Conservation (phyloP, 2,113 vertebrate genomes). For the Falcunculus frontatus region DNA sequence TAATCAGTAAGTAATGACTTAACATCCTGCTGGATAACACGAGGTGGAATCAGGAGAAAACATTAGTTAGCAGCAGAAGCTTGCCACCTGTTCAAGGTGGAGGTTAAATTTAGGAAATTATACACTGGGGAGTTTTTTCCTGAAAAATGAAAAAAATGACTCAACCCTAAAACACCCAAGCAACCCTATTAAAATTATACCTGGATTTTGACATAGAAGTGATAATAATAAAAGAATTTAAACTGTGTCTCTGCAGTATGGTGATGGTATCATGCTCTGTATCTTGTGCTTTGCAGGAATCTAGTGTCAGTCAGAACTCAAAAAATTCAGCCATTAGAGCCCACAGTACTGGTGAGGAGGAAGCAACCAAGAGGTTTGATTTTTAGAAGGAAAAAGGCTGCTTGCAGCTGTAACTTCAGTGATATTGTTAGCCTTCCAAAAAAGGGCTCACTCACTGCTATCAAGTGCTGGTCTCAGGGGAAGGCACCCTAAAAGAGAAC, state of each 20-base stretch:
- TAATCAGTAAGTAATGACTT: conserved; percentile 43
- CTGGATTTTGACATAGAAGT: not conserved
- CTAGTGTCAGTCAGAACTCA: not conserved
- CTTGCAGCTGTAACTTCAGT: not conserved
- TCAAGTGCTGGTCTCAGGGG: not conserved
- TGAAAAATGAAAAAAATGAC: not conserved
- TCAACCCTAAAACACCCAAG: not conserved
- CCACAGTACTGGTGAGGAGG: not conserved
- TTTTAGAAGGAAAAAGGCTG: not conserved
- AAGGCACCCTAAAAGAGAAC: not conserved
- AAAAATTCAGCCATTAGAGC: not conserved
- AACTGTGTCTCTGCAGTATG: not conserved
- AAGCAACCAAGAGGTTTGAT: not conserved
- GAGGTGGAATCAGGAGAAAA: conserved; percentile 37
- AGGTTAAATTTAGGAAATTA: conserved; percentile 27
- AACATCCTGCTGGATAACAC: conserved; percentile 14
- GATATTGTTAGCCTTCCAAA: not conserved
- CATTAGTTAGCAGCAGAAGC: conserved; percentile 48
- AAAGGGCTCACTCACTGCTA: not conserved
- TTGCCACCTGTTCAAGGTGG: conserved; percentile 13
- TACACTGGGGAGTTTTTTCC: not conserved
- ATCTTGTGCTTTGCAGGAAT: not conserved
- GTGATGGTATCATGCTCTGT: not conserved
- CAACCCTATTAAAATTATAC: not conserved
- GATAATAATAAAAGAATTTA: not conserved